Evolutionary conservation across 2,888 invertebrate genomes (phyloP).

Genomic region (Allacma fusca): DNA sequence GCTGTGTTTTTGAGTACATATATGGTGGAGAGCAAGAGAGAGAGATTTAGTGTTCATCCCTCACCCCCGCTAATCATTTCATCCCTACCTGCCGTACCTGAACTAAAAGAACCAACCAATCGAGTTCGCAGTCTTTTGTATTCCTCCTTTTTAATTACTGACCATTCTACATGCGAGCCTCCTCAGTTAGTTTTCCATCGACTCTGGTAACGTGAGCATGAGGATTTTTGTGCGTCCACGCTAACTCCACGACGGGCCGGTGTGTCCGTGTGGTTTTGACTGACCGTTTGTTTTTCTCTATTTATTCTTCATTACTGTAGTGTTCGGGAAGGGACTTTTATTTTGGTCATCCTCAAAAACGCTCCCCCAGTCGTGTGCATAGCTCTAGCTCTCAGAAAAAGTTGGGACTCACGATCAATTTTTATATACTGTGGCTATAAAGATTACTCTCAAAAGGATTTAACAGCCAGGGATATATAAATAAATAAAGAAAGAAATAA

Average conservation of each 20-base stretch:
- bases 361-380: no score
- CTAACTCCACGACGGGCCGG: slow-evolving; percentile 12
- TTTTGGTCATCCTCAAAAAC: no score
- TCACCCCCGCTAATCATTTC: slow-evolving; percentile 49
- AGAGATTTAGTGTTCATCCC: slow-evolving; percentile 35
- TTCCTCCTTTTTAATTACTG: slow-evolving; percentile 61
- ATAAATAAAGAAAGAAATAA: no score
- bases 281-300: not conserved
- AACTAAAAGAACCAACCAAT: slow-evolving; percentile 55
- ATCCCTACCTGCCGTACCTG: slow-evolving; percentile 49
- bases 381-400: no score
- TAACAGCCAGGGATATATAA: no score
- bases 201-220: slow-evolving; percentile 45
- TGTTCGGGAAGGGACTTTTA: no score
- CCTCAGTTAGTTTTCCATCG: slow-evolving; percentile 58
- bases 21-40: not conserved
- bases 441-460: no score
- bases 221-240: slow-evolving; percentile 24
- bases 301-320: not conserved
- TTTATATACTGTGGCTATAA: no score
- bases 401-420: no score
- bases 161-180: slow-evolving; percentile 58
- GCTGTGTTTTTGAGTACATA: not conserved
- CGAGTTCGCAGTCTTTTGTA: slow-evolving; percentile 59
- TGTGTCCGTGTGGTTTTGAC: slow-evolving; percentile 16